Conservation (phyloP, 2,113 vertebrate genomes). For the Muscicapa adusta region DNA sequence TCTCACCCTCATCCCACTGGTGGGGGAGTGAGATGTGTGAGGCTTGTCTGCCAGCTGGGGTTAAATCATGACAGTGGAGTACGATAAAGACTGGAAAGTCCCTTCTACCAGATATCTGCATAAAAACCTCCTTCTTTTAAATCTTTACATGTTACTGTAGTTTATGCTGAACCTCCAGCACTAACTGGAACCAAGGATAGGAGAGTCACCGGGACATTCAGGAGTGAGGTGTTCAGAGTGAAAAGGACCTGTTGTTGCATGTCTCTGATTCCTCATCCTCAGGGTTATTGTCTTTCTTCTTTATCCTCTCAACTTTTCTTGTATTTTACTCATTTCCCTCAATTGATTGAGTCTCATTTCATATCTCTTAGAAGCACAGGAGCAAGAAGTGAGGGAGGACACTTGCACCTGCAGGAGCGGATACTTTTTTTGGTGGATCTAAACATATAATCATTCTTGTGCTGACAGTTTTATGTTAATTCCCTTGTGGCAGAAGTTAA, state of each 20-base stretch:
- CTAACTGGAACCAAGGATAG: background rate
- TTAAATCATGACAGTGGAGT: background rate
- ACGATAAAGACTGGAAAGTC: background rate
- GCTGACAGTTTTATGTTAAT: background rate
- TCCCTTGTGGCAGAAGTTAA: background rate
- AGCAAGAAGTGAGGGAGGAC: background rate
- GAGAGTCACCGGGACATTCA: background rate
- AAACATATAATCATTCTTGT: background rate
- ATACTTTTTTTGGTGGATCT: background rate
- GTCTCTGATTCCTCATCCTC: background rate
- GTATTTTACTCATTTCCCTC: rapidly evolving
- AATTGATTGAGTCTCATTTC: background rate
- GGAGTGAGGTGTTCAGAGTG: background rate
- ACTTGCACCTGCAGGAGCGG: background rate
- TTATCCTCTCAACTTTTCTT: background rate
- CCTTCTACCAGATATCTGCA: background rate
- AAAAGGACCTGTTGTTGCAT: background rate
- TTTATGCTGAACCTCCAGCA: background rate
- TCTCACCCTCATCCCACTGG: rapidly evolving
- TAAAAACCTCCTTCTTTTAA: background rate
- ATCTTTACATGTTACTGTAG: background rate
- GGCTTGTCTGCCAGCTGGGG: background rate
- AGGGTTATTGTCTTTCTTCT: background rate
- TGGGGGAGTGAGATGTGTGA: background rate
- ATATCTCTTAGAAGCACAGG: background rate